A percentile compares a stretch with the other conserved stretches of the same genome.
Evolutionary conservation across 1,140 invertebrate species (phyloP).

Genomic region (Himalopsyche phryganea): DNA sequence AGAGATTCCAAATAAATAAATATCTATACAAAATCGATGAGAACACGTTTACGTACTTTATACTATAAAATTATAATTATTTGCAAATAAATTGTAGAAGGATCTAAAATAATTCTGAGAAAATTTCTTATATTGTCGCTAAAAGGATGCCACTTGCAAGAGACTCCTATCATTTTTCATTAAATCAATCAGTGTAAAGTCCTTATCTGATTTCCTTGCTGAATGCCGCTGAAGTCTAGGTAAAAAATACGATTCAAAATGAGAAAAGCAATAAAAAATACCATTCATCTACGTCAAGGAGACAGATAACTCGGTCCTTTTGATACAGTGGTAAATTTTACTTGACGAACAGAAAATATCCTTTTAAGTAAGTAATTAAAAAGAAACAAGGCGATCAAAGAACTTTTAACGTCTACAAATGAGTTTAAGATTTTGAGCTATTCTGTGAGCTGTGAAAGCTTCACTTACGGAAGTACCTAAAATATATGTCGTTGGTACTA

Average conservation of each 20-base stretch:
- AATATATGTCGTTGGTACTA: too few species aligned
- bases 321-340: not conserved
- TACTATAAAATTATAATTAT: slow-evolving; percentile 24
- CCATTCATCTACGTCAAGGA: slow-evolving; percentile 33
- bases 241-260: slow-evolving; percentile 18
- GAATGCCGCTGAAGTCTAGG: not conserved
- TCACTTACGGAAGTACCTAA: too few species aligned
- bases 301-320: slow-evolving; percentile 1
- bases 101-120: slow-evolving; percentile 19
- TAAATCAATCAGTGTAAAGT: slow-evolving; percentile 34
- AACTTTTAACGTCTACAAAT: too few species aligned
- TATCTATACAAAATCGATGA: slow-evolving; percentile 13
- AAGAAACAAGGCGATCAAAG: too few species aligned
- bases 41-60: slow-evolving; percentile 19
- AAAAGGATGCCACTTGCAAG: not conserved
- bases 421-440: too few species aligned
- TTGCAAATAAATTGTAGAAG: slow-evolving; percentile 18
- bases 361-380: not conserved
- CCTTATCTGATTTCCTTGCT: slow-evolving; percentile 31
- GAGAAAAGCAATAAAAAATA: slow-evolving; percentile 31
- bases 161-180: slow-evolving; percentile 34
- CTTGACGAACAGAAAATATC: not conserved
- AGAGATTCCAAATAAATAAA: slow-evolving; percentile 1
- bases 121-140: not conserved
- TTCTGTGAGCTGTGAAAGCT: too few species aligned